Conservation (phyloP, 2,888 invertebrate genomes). For the Rhagonycha fulva region DNA sequence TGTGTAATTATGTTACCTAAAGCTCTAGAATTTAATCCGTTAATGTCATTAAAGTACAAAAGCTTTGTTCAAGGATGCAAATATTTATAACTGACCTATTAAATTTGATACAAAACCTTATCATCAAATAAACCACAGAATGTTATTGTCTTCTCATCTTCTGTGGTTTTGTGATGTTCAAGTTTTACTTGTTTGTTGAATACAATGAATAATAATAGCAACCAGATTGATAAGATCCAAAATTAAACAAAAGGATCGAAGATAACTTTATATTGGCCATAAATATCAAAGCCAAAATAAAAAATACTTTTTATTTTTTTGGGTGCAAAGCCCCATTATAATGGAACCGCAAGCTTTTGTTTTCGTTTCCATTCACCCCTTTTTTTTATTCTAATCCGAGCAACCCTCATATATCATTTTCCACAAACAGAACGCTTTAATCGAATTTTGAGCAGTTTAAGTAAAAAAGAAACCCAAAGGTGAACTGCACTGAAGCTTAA, state of each 20-base stretch:
- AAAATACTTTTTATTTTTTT: neutral
- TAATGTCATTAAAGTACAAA: neutral
- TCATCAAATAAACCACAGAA: neutral
- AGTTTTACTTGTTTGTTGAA: neutral
- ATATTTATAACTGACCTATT: neutral
- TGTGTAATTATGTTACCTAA: neutral
- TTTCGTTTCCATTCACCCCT: neutral
- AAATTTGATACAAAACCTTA: neutral
- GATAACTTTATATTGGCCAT: neutral
- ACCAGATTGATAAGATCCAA: neutral
- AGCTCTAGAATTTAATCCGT: neutral
- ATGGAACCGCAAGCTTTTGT: neutral
- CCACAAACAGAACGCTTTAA: neutral
- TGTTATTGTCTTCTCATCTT: neutral
- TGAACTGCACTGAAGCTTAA: neutral
- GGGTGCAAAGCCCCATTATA: neutral
- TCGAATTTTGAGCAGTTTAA: neutral
- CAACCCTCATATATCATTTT: neutral
- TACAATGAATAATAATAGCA: neutral
- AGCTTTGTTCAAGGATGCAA: neutral
- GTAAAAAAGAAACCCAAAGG: neutral
- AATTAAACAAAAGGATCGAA: neutral
- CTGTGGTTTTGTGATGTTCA: neutral
- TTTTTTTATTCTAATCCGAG: neutral
- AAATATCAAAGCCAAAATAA: neutral